Evolutionary conservation across 2,888 invertebrate species (phyloP), one percentile per base, ranked within the genome.

Genomic region (Lycia hirtaria): DNA sequence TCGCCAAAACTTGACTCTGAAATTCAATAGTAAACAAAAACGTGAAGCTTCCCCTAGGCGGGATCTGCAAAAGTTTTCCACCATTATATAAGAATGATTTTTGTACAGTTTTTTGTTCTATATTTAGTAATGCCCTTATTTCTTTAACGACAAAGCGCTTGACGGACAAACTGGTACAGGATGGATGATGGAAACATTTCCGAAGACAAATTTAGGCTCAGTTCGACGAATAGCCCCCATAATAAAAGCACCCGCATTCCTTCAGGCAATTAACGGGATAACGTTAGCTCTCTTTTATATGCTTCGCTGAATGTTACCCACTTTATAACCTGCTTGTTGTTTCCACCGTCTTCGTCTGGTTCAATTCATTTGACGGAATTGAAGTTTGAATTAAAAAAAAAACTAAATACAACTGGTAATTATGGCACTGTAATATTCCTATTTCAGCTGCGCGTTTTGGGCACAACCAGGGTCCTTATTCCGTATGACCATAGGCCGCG

Each of bases 231-330:
- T 58, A n/a, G 40, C 50, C 56, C 55, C 47, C 52, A 58, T 58
- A 52, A 52, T 52, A 54, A 55, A 60, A 50, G 33, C 44, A 14
- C 57, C 57, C 57, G 60, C 58, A 64, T 58, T 58, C 30, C 56
- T 56, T 45, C 48, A 33, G 54, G 59, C 64, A 61, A 59, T 64
- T 59, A 64, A 61, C 61, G 45, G 54, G 40, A 44, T 51, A 54
- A 51, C 57, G 47, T 50, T 53, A 47, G 50, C 51, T 54, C 60
- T 56, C 52, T 53, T 58, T 61, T 59, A 59, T 54, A 59, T 56
- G 56, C 54, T 51, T 24, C 45, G 43, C 37, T 60, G 54, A 59
- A 64, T 61, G 58, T 56, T 56, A 37, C 48, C 53, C 48, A 38
- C 28, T 59, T 64, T 64, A 56, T 59, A 26, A 44, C 44, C 51